Percentiles rank a stretch among this genome's conserved stretches.
Evolutionary conservation across 2,888 invertebrate genomes (phyloP).

Genomic region (Diabrotica balteata): DNA sequence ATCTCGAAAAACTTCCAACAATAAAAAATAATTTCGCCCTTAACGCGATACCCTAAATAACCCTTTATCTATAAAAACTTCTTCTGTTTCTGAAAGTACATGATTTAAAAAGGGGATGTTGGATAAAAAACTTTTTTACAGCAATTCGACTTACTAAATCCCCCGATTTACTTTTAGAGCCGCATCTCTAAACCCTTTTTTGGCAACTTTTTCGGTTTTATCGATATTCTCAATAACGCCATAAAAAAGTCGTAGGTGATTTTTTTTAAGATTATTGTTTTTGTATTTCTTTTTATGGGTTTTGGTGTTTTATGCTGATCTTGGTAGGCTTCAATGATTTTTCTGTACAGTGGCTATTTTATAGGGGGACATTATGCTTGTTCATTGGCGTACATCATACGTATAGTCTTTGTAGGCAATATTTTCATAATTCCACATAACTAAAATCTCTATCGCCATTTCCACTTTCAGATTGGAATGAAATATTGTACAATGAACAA

Average conservation of each 20-base stretch:
- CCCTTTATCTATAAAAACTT: constrained; percentile 1
- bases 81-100: neutral
- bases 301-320: constrained; percentile 7
- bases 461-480: neutral
- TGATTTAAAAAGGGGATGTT: neutral
- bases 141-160: constrained; percentile 3
- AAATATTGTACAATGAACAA: too few species aligned
- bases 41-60: neutral
- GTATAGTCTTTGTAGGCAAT: too few species aligned
- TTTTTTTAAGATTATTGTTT: constrained; percentile 15
- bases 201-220: constrained; percentile 13
- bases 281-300: constrained; percentile 7
- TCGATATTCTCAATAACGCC: constrained; percentile 5
- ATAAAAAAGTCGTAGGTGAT: constrained; percentile 19
- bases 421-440: too few species aligned
- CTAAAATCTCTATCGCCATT: neutral
- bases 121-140: constrained; percentile 4
- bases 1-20: too few species aligned
- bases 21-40: too few species aligned
- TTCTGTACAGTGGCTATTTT: neutral
- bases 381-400: too few species aligned
- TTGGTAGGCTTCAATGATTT: constrained; percentile 2
- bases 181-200: neutral
- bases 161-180: constrained; percentile 1
- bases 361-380: neutral